A percentile compares a stretch with the other conserved stretches of the same genome.
Evolutionary conservation across 2,888 invertebrate species (phyloP).

Genomic region (Ophioninae sp.): DNA sequence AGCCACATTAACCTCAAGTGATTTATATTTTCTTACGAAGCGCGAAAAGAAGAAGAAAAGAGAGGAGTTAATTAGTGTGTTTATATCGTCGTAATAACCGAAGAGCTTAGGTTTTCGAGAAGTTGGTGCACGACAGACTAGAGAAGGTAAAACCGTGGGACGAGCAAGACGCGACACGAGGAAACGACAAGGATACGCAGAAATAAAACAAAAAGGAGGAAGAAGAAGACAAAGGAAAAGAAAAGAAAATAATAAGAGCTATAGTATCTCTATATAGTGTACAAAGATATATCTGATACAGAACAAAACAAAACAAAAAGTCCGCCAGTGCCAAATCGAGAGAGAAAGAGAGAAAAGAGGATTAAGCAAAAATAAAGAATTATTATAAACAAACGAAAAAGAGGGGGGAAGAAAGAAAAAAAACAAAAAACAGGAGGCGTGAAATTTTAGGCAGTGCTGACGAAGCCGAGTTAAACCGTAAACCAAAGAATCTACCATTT

Average conservation of each 20-base stretch:
- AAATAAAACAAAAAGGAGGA: constrained; percentile 61
- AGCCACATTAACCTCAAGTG: constrained; percentile 82
- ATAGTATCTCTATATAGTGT: constrained; percentile 77
- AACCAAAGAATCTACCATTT: constrained; percentile 81
- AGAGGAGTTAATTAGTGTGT: constrained; percentile 76
- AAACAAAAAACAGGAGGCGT: constrained; percentile 50
- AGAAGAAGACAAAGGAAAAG: constrained; percentile 61
- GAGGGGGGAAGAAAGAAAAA: constrained; percentile 34
- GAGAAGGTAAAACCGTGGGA: too few species aligned
- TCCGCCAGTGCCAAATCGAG: constrained; percentile 81
- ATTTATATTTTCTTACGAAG: constrained; percentile 81
- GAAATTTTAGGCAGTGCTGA: constrained; percentile 54
- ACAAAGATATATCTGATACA: constrained; percentile 79
- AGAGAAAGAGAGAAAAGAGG: constrained; percentile 67
- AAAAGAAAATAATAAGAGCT: constrained; percentile 65
- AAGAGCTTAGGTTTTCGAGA: constrained; percentile 73
- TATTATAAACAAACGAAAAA: constrained; percentile 49
- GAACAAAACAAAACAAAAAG: constrained; percentile 68
- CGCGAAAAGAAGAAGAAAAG: constrained; percentile 67
- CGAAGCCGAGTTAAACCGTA: constrained; percentile 73
- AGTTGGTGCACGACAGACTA: constrained; percentile 8
- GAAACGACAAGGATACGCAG: constrained; percentile 45
- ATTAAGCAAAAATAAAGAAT: constrained; percentile 65
- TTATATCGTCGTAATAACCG: constrained; percentile 78
- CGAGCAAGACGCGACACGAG: too few species aligned